A percentile compares a stretch with the other conserved stretches of the same genome.
Conservation (phyloP, 2,113 vertebrate genomes). For the Corvus hawaiiensis region DNA sequence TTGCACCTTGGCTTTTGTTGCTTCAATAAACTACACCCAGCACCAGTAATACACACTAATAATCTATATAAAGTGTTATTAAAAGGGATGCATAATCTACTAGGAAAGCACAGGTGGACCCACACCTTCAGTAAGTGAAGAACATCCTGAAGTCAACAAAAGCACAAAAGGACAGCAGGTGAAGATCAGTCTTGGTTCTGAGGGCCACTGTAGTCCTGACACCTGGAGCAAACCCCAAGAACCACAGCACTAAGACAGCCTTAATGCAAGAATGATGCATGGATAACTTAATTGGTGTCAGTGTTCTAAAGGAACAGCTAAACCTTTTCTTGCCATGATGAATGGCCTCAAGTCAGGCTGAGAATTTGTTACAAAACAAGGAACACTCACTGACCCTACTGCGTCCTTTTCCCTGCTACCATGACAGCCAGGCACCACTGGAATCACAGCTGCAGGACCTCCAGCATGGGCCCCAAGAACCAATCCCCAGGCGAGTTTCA, state of each 20-base stretch:
- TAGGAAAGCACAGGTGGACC: background rate
- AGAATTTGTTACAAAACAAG: background rate
- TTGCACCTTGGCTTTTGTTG: background rate
- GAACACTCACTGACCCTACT: background rate
- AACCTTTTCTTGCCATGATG: background rate
- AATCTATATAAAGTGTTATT: background rate
- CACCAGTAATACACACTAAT: background rate
- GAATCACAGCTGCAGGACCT: background rate
- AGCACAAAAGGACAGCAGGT: background rate
- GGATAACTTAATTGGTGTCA: background rate
- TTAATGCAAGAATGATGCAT: background rate
- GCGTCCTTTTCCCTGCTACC: background rate
- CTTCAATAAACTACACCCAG: slow-evolving; percentile 11
- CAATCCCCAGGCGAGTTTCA: background rate
- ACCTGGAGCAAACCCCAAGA: background rate
- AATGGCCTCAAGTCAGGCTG: background rate
- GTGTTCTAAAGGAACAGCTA: slow-evolving; percentile 1
- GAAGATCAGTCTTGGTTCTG: background rate
- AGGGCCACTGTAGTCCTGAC: background rate
- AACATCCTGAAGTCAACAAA: background rate
- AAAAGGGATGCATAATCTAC: background rate
- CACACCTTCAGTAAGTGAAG: background rate
- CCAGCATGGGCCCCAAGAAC: background rate
- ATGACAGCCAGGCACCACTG: background rate
- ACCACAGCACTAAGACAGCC: background rate